Evolutionary conservation across 1,140 invertebrate genomes (phyloP), one percentile per base, ranked within the genome.

Genomic region (Temnothorax longispinosus): DNA sequence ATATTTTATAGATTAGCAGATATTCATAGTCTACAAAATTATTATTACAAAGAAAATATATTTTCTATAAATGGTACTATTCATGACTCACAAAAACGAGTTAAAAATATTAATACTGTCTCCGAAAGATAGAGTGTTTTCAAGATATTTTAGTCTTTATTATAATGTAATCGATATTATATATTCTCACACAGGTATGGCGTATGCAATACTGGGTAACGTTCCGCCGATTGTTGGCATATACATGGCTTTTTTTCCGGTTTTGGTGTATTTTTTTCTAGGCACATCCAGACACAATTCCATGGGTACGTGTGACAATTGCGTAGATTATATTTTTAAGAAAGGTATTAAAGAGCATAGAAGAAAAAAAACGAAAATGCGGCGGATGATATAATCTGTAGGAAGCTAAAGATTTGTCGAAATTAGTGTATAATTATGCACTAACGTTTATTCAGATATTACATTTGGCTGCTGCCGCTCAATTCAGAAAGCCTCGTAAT

Each of bases 231-330:
- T 99, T 47, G 97, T 97, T 78, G 99, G 99, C 6, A 96, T 99
- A 3, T 99, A 99, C 94, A 99, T 99, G 96, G 98, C 98, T 0
- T 98, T 99, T 91, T 99, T 99, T 95, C 98, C 99, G 3, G 97
- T 98, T 0, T 93, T 99, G 0, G 96, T 99, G 6, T 99, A 99
- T 94, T 96, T 98, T 75, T 95, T 99, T 65, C 97, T 99, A 80
- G 99, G 98, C 44, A 99, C 99, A 7, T 99, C 99, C 1, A 96
- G 96, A 65, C 99, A 99, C 92, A 97, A 98, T 27, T 99, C 99
- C 2, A 97, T 99, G 95, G 99, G 99, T 96, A 96, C 95, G 91
- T 88, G 11, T 50, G 3, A 10, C 27, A 67, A 67, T 27, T 27
- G n/a, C 0, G 3, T 5, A 65, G 18, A 65, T 32, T 77, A 35